A percentile compares a stretch with the other conserved stretches of the same genome.
Evolutionary conservation across 2,888 invertebrate genomes (phyloP).

Genomic region (Ophion slaviceki): DNA sequence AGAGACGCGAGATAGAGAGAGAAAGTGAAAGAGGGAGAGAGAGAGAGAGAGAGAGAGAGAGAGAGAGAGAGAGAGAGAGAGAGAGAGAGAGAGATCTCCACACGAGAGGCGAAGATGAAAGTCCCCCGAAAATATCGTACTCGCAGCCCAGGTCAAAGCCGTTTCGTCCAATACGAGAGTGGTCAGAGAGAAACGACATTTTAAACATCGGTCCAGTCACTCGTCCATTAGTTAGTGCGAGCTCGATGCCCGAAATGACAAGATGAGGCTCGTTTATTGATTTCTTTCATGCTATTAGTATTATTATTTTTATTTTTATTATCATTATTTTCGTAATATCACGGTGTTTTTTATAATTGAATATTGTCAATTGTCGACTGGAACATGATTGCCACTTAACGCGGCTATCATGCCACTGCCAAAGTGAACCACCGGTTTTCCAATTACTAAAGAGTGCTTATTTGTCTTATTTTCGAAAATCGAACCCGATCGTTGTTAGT

Average conservation of each 20-base stretch:
- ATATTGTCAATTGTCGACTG: not conserved
- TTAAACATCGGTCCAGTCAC: constrained; percentile 48
- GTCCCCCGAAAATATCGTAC: constrained; percentile 57
- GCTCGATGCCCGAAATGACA: constrained; percentile 53
- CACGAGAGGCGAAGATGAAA: constrained; percentile 60
- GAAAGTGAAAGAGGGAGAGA: not conserved
- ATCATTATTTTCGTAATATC: constrained; percentile 7
- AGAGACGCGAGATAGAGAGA: not conserved
- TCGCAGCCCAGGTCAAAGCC: constrained; percentile 12
- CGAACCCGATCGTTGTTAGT: constrained; percentile 20
- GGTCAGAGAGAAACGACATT: constrained; percentile 48
- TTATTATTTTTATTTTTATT: not conserved
- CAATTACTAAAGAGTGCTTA: not conserved
- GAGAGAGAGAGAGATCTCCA: not conserved
- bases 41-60: not conserved
- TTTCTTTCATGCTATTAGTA: constrained; percentile 1
- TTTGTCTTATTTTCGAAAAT: not conserved
- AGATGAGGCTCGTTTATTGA: constrained; percentile 40
- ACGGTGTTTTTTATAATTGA: not conserved
- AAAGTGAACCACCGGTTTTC: not conserved
- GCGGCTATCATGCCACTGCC: not conserved
- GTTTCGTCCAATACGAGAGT: constrained; percentile 42
- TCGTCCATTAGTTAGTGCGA: constrained; percentile 58
- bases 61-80: not conserved
- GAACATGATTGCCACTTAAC: not conserved